These are phyloP conservation scores for Leptobrachium ailaonicum DNA, from an alignment of 2,113 vertebrate species.

Conservation along the genomic window DNA sequence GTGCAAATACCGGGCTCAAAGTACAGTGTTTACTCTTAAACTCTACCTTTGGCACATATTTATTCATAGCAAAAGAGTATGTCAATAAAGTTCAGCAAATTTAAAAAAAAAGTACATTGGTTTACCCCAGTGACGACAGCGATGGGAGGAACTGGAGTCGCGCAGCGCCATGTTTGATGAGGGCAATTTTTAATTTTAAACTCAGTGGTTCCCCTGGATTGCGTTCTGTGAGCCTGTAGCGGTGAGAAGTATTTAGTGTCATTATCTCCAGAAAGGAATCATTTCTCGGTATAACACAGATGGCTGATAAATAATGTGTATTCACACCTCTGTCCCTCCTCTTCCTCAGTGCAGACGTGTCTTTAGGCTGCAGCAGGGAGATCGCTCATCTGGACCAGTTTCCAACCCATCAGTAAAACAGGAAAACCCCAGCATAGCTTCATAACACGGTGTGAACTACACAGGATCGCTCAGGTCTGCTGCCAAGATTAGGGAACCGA, in stretches of 20 bases:
- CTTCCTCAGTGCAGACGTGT: slow-evolving; percentile 35
- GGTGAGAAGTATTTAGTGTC: neutral
- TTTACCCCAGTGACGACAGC: neutral
- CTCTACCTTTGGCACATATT: slow-evolving; percentile 21
- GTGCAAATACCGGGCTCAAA: neutral
- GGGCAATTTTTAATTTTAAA: neutral
- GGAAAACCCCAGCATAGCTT: too few relatives aligned
- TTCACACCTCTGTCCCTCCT: neutral
- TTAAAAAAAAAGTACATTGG: neutral
- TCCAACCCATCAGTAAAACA: neutral
- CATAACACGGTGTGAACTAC: too few relatives aligned
- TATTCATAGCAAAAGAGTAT: neutral
- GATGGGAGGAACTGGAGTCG: neutral
- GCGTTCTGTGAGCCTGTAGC: neutral
- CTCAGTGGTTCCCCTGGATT: neutral
- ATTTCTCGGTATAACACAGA: neutral
- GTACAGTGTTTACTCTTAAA: slow-evolving; percentile 1
- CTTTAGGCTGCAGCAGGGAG: neutral
- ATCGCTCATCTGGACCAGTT: neutral
- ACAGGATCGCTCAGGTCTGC: too few relatives aligned
- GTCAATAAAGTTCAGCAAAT: slow-evolving; percentile 11
- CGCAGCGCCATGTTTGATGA: slow-evolving; percentile 8
- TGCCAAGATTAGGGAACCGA: too few relatives aligned
- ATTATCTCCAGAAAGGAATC: neutral
- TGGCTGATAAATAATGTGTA: neutral